Evolutionary conservation across 2,113 vertebrate species (phyloP).

Genomic region (Clarias gariepinus): DNA sequence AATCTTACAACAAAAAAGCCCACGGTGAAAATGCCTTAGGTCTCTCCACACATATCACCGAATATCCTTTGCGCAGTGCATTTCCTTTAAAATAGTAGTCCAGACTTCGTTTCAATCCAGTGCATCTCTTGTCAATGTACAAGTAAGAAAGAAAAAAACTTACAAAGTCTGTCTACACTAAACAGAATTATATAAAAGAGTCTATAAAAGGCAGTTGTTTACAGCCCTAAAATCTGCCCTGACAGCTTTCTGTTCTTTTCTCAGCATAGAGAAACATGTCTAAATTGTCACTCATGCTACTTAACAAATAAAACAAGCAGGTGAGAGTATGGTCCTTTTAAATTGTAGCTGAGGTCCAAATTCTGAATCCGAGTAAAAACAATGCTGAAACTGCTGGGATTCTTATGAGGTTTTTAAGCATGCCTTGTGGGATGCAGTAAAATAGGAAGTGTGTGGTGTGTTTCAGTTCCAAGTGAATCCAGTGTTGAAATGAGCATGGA

Average conservation of each 20-base stretch:
- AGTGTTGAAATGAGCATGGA: neutral
- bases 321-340: no score
- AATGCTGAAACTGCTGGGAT: neutral
- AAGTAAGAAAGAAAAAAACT: neutral
- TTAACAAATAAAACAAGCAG: neutral
- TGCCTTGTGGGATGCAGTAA: neutral
- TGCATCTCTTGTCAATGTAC: neutral
- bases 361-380: neutral
- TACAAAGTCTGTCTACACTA: neutral
- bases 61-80: neutral
- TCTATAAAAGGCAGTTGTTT: neutral
- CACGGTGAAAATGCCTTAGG: neutral
- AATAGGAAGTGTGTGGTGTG: neutral
- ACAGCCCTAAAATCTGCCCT: neutral
- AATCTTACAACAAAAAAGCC: neutral
- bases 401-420: no score
- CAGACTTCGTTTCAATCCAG: neutral
- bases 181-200: neutral
- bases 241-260: neutral
- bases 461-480: neutral
- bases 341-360: neutral
- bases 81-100: neutral
- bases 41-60: neutral
- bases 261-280: neutral
- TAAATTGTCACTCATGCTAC: neutral